Evolutionary conservation across 1,140 invertebrate genomes (phyloP), one percentile per base, ranked within the genome.

Genomic region (Eriocheir sinensis): DNA sequence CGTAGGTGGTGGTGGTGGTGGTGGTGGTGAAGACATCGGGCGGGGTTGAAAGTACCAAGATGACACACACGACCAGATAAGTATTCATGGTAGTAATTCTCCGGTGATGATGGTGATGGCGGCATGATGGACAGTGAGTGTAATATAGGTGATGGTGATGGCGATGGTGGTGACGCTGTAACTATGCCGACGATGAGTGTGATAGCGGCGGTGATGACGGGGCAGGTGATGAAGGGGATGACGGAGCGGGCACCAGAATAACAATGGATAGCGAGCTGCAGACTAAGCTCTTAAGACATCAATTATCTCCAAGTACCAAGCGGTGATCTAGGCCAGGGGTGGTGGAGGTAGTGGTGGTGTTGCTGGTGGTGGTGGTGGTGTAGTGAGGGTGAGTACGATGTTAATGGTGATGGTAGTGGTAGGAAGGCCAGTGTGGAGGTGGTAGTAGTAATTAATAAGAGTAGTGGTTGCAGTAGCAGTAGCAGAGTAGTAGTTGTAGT

Each of bases 221-320:
- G 60, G 60, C 60, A n/a, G 60, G 60, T 72, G 60, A 72, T 72
- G 60, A 72, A 72, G 60, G 60, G 27, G 60, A 72, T 72, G 60
- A 72, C 60, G 60, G 60, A 72, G 60, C 60, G 60, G 60, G 21
- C 60, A 72, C 12, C 60, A 72, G 60, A 72, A 72, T 72, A 72
- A 72, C 60, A 72, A 72, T 72, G 60, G 60, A 21, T 21, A 72
- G 60, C 2, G 60, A 72, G 60, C 21, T 72, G 27, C 60, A 72
- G 60, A 72, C 60, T 72, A n/a, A n/a, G n/a, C n/a, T 72, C 60
- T 72, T 21, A 72, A 48, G 60, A 21, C 60, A 72, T 72, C 60
- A 72, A 72, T 72, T 72, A 72, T 72, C 21, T 72, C 6, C 21
- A 72, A 72, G 60, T 72, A n/a, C 60, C 60, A n/a, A n/a, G 60